Percentiles rank a stretch among this genome's conserved stretches.
These are phyloP conservation scores for Aphis craccivora DNA, from an alignment of 1,140 invertebrate genomes.

Conservation along the genomic window DNA sequence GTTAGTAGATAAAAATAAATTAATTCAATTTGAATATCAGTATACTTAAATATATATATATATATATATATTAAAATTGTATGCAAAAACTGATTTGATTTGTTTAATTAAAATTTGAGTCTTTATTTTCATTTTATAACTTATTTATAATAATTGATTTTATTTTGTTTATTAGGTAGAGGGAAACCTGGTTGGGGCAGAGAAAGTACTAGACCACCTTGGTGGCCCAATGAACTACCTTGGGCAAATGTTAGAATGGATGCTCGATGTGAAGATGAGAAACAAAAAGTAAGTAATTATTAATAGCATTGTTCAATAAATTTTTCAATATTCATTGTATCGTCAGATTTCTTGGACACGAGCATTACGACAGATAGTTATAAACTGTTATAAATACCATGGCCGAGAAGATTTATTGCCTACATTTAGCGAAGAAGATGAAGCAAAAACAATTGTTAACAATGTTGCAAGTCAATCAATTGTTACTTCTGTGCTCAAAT, in stretches of 20 bases:
- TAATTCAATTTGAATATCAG: background rate
- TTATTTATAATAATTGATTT: background rate
- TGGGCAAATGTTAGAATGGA: slow-evolving; percentile 99
- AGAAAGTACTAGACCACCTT: slow-evolving; percentile 91
- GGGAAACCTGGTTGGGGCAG: slow-evolving; percentile 98
- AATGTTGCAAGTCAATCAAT: slow-evolving; percentile 56
- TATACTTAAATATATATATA: background rate
- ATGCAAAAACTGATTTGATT: background rate
- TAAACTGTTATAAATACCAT: slow-evolving; percentile 98
- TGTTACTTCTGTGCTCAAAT: slow-evolving; percentile 54
- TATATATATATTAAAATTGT: background rate
- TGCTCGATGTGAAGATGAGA: slow-evolving; percentile 93
- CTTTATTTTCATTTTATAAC: background rate
- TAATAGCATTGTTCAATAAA: background rate
- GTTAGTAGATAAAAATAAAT: background rate
- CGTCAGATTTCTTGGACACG: slow-evolving; percentile 96
- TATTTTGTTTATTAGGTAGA: slow-evolving; percentile 69
- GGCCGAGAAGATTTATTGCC: slow-evolving; percentile 94
- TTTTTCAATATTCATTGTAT: slow-evolving; percentile 33
- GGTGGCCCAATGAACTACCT: slow-evolving; percentile 97
- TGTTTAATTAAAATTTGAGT: background rate
- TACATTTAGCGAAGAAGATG: slow-evolving; percentile 91
- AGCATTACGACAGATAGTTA: slow-evolving; percentile 95
- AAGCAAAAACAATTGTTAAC: slow-evolving; percentile 67
- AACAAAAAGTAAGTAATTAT: slow-evolving; percentile 81